Evolutionary conservation across 2,113 vertebrate genomes (phyloP), one percentile per base, ranked within the genome.

Genomic region (Myrmophylax atrothorax): DNA sequence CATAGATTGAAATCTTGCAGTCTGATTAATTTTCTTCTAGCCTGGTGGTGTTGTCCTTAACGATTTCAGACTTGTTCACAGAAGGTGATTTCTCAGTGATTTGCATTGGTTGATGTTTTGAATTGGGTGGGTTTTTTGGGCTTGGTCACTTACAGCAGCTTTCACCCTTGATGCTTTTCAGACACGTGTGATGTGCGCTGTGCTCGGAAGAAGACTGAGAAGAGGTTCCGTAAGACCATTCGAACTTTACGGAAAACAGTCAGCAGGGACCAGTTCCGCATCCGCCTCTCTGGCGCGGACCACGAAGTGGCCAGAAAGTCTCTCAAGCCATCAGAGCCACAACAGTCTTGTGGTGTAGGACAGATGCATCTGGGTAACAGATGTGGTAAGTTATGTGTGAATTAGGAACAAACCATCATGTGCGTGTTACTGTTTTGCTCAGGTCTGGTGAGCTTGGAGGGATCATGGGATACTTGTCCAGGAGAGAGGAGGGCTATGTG

Each of bases 101-200:
- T 53, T 50, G 76, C 46, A 16, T 12, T 72, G 44, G 31, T 14
- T 66, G 56, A 10, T 67, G 31, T 77, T 82, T 73, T 24, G 19
- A 42, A 23, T 4, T 17, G 38, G 18, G 23, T 80, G 55, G n/a
- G 4, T 5, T 75, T 66, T 37, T 12, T 52, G 44, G 31, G 47
- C 25, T 0, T 1, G 10, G 42, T 62, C 67, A 5, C 84, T 91
- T 4, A 72, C 0, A 52, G 58, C 44, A 69, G 29, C 47, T 87
- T 28, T 73, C 62, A 49, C 47, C 84, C 93, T 81, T 82, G 22
- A 93, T 96, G 93, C 96, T 96, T 97, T 98, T 93, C 98, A 99
- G 99, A 99, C 87, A 98, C 98, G 20, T 99, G 99, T 46, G 99
- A 99, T 90, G 96, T 99, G 95, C 98, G 97, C 87, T 99, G 99